Percentiles rank a stretch among this genome's conserved stretches.
These are phyloP conservation scores for Macaria liturata DNA, from an alignment of 2,888 invertebrate genomes.

Conservation along the genomic window DNA sequence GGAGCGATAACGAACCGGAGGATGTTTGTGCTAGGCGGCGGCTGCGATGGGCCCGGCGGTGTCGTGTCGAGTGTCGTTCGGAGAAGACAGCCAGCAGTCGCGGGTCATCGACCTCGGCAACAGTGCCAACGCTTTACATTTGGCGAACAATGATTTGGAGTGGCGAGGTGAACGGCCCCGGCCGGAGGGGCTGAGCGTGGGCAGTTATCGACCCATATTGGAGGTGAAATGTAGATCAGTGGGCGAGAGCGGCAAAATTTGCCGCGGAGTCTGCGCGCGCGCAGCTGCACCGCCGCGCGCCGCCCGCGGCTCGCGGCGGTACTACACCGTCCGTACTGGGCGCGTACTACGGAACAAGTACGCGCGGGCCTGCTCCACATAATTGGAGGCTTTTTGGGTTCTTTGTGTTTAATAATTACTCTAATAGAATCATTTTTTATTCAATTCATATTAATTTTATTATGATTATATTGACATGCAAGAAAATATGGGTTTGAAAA, in stretches of 20 bases:
- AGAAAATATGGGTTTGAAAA: too few species aligned
- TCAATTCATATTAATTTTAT: too few species aligned
- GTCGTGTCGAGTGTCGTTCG: constrained; percentile 75
- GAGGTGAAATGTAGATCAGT: constrained; percentile 84
- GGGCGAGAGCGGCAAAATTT: constrained; percentile 82
- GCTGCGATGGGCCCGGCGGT: constrained; percentile 36
- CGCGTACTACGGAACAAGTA: too few species aligned
- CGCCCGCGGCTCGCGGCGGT: too few species aligned
- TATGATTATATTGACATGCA: too few species aligned
- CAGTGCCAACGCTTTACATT: constrained; percentile 76
- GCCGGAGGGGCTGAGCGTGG: constrained; percentile 80
- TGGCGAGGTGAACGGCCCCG: constrained; percentile 81
- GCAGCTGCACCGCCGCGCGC: constrained; percentile 27
- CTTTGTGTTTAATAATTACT: too few species aligned
- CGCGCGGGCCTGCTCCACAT: too few species aligned
- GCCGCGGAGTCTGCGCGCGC: constrained; percentile 61
- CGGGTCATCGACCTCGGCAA: constrained; percentile 69
- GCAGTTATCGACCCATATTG: constrained; percentile 84
- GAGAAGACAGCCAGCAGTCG: constrained; percentile 71
- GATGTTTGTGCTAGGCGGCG: constrained; percentile 66
- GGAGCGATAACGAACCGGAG: constrained; percentile 47
- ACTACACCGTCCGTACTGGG: too few species aligned
- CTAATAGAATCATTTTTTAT: too few species aligned
- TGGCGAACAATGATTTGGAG: constrained; percentile 83
- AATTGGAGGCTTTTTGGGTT: too few species aligned